A percentile compares a stretch with the other conserved stretches of the same genome.
Conservation (phyloP, 1,140 invertebrate genomes). For the Amphibalanus amphitrite region DNA sequence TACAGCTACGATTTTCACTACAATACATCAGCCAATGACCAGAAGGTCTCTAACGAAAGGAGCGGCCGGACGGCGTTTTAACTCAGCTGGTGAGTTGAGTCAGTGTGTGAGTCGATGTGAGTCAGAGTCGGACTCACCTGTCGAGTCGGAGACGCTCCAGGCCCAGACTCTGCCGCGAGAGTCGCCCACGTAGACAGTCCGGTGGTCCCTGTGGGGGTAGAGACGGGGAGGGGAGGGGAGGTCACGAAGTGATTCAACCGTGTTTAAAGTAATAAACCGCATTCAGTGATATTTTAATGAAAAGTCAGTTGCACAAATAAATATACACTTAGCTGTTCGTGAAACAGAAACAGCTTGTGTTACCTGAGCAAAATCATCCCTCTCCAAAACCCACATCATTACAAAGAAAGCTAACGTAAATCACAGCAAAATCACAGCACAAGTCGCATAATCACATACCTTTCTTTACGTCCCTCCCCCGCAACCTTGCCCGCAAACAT, state of each 20-base stretch:
- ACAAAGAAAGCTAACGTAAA: too few relatives aligned
- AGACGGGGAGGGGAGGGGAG: slow-evolving; percentile 1
- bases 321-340: too few relatives aligned
- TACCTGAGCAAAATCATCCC: too few relatives aligned
- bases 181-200: slow-evolving; percentile 85
- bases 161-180: slow-evolving; percentile 86
- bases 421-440: too few relatives aligned
- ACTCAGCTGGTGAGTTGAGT: too few relatives aligned
- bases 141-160: slow-evolving; percentile 88
- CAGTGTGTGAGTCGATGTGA: too few relatives aligned
- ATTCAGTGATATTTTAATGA: too few relatives aligned
- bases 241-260: too few relatives aligned
- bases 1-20: slow-evolving; percentile 2
- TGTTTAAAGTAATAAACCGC: too few relatives aligned
- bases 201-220: slow-evolving; percentile 48
- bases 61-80: slow-evolving; percentile 47
- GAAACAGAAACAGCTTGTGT: too few relatives aligned
- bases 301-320: too few relatives aligned
- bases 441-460: slow-evolving; percentile 4
- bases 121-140: slow-evolving; percentile 59
- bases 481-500: not conserved
- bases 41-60: not conserved
- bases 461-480: slow-evolving; percentile 1
- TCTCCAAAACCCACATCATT: too few relatives aligned
- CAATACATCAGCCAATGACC: not conserved